Evolutionary conservation across 2,888 invertebrate genomes (phyloP), one percentile per base, ranked within the genome.

Genomic region (Tromatobia lineatoria): DNA sequence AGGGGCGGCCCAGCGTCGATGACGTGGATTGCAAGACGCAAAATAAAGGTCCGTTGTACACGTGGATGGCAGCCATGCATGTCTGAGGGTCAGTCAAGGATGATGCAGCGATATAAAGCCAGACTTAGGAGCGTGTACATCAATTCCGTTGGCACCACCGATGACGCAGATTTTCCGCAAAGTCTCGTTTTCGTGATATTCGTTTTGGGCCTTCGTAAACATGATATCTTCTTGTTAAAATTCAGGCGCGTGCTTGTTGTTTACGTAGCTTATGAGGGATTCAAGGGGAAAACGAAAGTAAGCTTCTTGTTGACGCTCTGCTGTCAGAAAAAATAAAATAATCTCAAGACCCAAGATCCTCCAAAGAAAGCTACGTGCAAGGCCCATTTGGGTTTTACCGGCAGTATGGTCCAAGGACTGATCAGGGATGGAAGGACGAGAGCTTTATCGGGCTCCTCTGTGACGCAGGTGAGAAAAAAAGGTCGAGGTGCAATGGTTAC

Each of bases 391-490:
- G 34, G 38, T 38, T 61, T 38, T 61, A 61, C 38, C 57, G 25
- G 18, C 34, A 18, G 15, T 38, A 38, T 10, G 10, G 3, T 29
- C 8, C 34, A 34, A 38, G 34, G 61, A 61, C n/a, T 38, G 3
- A 15, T 34, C n/a, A 38, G 11, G 13, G 18, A n/a, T 29, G 29
- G 34, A 18, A 38, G 38, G 34, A 61, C 61, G n/a, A n/a, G 23
- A 70, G 71, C 71, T 71, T 71, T 71, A 57, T 64, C 64, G 70
- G 42, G 20, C 38, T 20, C 29, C 61, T 52, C 42, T 29, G 45
- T 66, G 70, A 71, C 71, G 76, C 66, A 64, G 23, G 15, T 18
- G 59, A 52, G 61, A 18, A 69, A 69, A 74, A 74, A 74, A 59
- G 64, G 73, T 73, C 61, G 75, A 75, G 50, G 69, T 38, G 54